phyloP scores from a whole-genome alignment of 2,888 invertebrate species.

The Pilophorus perplexus region DNA sequence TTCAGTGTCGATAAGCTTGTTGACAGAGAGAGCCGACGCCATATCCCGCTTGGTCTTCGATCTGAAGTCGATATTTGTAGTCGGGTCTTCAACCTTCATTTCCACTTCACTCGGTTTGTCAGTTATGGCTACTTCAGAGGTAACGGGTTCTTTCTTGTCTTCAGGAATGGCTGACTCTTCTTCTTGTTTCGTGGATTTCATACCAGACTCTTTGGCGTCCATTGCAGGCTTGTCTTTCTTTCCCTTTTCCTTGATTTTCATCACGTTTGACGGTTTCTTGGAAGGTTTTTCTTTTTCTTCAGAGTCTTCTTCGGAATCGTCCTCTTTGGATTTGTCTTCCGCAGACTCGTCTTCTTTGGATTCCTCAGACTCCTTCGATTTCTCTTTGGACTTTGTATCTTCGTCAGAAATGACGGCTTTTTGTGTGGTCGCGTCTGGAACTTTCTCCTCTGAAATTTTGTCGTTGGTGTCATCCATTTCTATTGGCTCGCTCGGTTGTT shows the following conservation, averaged over 20 bases:
- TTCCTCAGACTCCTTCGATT: constrained; percentile 19
- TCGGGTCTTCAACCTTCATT: constrained; percentile 1
- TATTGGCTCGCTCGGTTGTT: constrained; percentile 53
- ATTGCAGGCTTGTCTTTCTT: background rate
- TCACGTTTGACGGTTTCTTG: constrained; percentile 33
- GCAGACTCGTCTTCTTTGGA: constrained; percentile 19
- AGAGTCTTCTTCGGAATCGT: constrained; percentile 20
- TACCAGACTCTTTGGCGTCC: background rate
- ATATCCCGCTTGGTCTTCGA: constrained; percentile 57
- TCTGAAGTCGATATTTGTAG: background rate
- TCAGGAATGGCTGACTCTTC: background rate
- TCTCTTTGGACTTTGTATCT: constrained; percentile 49
- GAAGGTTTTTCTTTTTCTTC: background rate
- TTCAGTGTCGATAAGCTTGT: constrained; percentile 33
- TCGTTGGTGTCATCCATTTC: constrained; percentile 52
- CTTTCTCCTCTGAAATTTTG: constrained; percentile 50
- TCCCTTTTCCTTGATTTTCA: constrained; percentile 28
- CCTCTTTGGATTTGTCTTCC: constrained; percentile 37
- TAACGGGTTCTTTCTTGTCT: background rate
- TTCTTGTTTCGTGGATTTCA: background rate
- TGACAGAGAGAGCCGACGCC: constrained; percentile 52
- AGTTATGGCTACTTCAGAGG: background rate
- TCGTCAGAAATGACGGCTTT: constrained; percentile 1
- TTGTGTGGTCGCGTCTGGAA: constrained; percentile 48
- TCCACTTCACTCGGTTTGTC: background rate